A percentile compares a stretch with the other conserved stretches of the same genome.
These are phyloP conservation scores for Megaustenia siamemsis DNA, from an alignment of 2,888 invertebrate species.

Conservation along the genomic window DNA sequence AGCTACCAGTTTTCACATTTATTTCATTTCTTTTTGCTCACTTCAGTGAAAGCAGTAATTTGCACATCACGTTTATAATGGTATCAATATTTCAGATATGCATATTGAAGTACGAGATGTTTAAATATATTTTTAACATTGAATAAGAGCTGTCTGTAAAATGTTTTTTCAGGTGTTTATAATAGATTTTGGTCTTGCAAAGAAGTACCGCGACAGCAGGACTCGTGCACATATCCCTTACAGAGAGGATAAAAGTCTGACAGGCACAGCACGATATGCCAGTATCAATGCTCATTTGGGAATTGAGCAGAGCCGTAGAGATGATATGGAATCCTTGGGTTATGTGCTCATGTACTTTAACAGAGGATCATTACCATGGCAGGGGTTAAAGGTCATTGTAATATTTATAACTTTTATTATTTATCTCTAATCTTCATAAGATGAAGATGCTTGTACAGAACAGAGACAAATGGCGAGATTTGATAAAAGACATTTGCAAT, in stretches of 20 bases:
- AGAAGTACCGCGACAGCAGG: conserved; percentile 97
- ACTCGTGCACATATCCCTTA: conserved; percentile 95
- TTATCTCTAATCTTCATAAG: too few species aligned
- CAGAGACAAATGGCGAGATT: too few species aligned
- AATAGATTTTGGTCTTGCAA: conserved; percentile 99
- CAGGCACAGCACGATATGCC: conserved; percentile 88
- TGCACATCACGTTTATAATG: too few species aligned
- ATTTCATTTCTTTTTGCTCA: too few species aligned
- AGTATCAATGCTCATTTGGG: conserved; percentile 99
- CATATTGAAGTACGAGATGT: too few species aligned
- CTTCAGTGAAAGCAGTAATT: too few species aligned
- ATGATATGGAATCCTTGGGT: conserved; percentile 99
- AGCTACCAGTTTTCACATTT: too few species aligned
- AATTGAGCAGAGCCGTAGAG: conserved; percentile 98
- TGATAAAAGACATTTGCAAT: too few species aligned
- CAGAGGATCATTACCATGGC: conserved; percentile 95
- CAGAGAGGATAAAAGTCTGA: conserved; percentile 80
- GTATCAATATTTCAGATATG: too few species aligned
- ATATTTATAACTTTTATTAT: neutral
- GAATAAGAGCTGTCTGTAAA: too few species aligned
- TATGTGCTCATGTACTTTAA: conserved; percentile 99
- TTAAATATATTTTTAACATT: too few species aligned
- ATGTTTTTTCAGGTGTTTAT: conserved; percentile 87
- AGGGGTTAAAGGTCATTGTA: conserved; percentile 87
- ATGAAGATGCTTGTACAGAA: too few species aligned